Base-by-base conservation (phyloP, 2,113 vertebrate genomes). In the Solea senegalensis region DNA sequence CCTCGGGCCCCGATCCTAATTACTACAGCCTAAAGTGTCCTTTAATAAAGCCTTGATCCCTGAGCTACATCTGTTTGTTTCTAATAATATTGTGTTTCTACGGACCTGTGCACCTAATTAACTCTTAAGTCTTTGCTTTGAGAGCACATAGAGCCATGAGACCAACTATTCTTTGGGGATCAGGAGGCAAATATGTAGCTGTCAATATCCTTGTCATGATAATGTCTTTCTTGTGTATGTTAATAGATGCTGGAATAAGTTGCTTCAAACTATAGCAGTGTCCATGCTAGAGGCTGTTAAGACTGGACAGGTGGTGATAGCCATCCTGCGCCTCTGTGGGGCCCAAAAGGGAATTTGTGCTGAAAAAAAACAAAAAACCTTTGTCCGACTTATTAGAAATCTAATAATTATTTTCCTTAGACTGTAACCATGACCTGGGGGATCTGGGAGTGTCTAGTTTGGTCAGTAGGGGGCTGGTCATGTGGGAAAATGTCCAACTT, bases 21-120 rank as follows among this genome's bases (percentile, higher is more conserved):
- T 83, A 86, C 85, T 41, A 34, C 13, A 51, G 34, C 41, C 57
- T 73, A n/a, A 4, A 51, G 56, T 65, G 44, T 16, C 69, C 65
- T 65, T 73, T 72, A 67, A 62, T 76, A 26, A 41, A 74, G 75
- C 69, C 54, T 65, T 44, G 68, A 71, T 78, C 77, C 86, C 86
- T 7, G 14, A 67, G 78, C 73, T 80, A 65, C 81, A 13, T 80
- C 53, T 90, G 86, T 91, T 93, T 91, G 90, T 81, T 80, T 83
- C 88, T 88, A 87, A 83, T 81, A 77, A 72, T 86, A 78, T 11
- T 5, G 53, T 59, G 85, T 87, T 78, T 83, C 85, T 68, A 85
- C 83, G 75, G 73, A 62, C 74, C 52, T 1, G 1, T 16, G 65
- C 63, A 56, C 50, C 76, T 89, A 86, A 90, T 78, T 82, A 79